Percentiles rank a stretch among this genome's conserved stretches.
Evolutionary conservation across 2,888 invertebrate genomes (phyloP).

Genomic region (Sphinx pinastri): DNA sequence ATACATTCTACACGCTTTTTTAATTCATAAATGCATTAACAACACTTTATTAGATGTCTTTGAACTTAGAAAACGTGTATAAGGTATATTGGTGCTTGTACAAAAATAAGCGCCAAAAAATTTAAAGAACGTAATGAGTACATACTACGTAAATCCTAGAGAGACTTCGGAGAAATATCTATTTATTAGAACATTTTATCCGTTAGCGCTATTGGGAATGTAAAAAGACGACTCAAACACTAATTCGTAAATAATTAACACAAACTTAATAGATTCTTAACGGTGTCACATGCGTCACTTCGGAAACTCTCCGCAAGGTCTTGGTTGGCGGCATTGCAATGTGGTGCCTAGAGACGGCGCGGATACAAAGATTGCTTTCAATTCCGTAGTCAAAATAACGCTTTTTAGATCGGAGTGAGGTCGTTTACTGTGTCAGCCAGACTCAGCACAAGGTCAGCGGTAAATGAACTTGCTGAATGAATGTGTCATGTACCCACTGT

Average conservation of each 20-base stretch:
- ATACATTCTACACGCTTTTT: no score
- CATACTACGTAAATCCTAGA: no score
- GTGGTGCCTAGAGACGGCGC: conserved; percentile 42
- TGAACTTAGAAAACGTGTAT: no score
- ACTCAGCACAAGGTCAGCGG: conserved; percentile 46
- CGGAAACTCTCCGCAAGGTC: conserved; percentile 26
- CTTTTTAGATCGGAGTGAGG: conserved; percentile 38
- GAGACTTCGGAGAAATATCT: neutral
- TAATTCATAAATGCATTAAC: no score
- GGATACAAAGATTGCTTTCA: conserved; percentile 41
- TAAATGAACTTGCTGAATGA: conserved; percentile 51
- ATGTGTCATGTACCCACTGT: conserved; percentile 35
- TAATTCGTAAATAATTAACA: neutral
- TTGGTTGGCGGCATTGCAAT: conserved; percentile 23
- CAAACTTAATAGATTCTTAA: neutral
- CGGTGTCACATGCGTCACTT: neutral
- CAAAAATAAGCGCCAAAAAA: no score
- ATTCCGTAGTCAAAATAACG: conserved; percentile 48
- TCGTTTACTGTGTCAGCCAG: conserved; percentile 46
- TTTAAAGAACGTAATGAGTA: no score
- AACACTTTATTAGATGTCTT: no score
- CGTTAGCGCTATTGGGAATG: neutral
- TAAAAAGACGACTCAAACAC: neutral
- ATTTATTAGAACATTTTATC: neutral
- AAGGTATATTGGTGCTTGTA: no score